Evolutionary conservation across 2,113 vertebrate species (phyloP).

Genomic region (Petrocephalus microphthalmus): DNA sequence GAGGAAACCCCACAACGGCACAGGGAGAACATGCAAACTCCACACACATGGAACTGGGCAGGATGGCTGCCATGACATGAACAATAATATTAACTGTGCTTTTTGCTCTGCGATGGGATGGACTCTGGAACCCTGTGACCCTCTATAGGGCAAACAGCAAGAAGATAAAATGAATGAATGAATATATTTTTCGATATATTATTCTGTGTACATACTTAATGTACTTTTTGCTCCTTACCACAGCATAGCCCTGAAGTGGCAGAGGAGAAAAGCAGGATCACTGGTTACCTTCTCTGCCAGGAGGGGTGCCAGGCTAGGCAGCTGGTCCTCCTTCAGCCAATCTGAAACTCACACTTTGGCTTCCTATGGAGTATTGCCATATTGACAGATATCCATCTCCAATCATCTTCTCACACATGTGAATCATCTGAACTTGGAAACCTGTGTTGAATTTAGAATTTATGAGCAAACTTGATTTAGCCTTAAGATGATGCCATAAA

Average conservation of each 20-base stretch:
- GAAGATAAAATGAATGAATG: not conserved
- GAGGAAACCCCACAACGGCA: too few species aligned
- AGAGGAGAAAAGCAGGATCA: not conserved
- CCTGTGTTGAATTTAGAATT: not conserved
- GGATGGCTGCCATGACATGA: not conserved
- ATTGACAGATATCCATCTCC: too few species aligned
- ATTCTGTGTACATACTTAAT: not conserved
- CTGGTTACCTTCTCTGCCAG: not conserved
- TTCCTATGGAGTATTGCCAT: not conserved
- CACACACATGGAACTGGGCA: too few species aligned
- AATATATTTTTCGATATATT: not conserved
- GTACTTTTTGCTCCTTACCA: not conserved
- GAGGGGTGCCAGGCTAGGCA: not conserved
- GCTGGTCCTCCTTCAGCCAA: not conserved
- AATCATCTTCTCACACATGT: not conserved
- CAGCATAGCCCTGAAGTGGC: not conserved
- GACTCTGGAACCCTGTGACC: not conserved
- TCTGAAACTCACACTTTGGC: not conserved
- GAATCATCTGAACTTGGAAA: not conserved
- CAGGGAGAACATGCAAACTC: too few species aligned
- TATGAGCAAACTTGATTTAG: not conserved
- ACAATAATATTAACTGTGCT: not conserved
- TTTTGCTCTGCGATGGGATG: not conserved
- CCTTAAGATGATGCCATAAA: not conserved
- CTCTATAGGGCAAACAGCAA: not conserved